Evolutionary conservation across 1,140 invertebrate species (phyloP).

Genomic region (Saccostrea cuccullata): DNA sequence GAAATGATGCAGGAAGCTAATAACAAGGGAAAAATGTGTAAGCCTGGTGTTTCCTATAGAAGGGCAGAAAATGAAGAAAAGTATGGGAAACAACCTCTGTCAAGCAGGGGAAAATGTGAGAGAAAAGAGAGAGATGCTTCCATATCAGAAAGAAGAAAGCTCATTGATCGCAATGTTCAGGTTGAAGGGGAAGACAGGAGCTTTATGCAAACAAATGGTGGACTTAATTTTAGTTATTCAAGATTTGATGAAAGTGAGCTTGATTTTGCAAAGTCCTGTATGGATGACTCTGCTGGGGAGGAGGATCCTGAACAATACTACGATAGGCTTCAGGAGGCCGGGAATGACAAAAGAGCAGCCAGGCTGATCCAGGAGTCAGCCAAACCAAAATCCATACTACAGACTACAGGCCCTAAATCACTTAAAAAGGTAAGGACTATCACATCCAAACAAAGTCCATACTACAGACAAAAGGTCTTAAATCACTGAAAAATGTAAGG

Average conservation of each 20-base stretch:
- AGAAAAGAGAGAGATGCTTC: neutral
- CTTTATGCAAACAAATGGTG: conserved; percentile 42
- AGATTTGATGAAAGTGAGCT: conserved; percentile 58
- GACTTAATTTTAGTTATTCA: conserved; percentile 55
- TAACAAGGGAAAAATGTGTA: neutral
- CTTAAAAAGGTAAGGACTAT: conserved; percentile 48
- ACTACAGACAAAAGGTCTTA: no score
- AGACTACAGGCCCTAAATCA: conserved; percentile 50
- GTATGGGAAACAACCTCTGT: neutral
- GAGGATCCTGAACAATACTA: conserved; percentile 46
- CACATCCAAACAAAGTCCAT: no score
- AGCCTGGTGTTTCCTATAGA: neutral
- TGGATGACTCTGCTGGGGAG: conserved; percentile 29
- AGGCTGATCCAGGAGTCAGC: conserved; percentile 57
- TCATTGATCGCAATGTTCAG: conserved; percentile 62
- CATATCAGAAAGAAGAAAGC: conserved; percentile 41
- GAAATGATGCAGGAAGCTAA: neutral
- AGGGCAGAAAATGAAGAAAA: neutral
- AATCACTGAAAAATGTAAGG: no score
- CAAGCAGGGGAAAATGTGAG: neutral
- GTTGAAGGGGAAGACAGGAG: conserved; percentile 55
- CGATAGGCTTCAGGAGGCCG: conserved; percentile 56
- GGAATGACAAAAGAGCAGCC: conserved; percentile 64
- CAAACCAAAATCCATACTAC: conserved; percentile 64
- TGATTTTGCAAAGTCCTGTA: conserved; percentile 40